Conservation (phyloP, 2,113 vertebrate species). For the Tichodroma muraria region DNA sequence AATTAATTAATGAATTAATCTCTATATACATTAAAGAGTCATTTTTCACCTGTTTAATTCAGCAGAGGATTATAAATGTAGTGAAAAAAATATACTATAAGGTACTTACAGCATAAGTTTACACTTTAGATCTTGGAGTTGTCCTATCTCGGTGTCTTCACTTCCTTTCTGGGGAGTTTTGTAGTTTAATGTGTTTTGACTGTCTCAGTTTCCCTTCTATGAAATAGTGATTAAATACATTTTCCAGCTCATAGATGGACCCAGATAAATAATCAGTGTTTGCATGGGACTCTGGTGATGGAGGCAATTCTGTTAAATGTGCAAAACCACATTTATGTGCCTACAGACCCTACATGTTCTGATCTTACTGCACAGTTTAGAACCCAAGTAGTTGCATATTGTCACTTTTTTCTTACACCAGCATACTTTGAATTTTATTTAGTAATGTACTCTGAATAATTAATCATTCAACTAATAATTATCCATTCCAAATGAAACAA, state of each 20-base stretch:
- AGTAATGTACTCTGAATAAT: constrained; percentile 9
- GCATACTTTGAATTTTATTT: background rate
- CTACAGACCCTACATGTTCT: background rate
- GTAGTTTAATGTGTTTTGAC: background rate
- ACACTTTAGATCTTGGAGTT: background rate
- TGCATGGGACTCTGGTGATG: background rate
- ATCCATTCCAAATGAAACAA: constrained; percentile 18
- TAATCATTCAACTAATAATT: constrained; percentile 40
- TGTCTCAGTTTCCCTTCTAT: background rate
- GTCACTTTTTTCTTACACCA: background rate
- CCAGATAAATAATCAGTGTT: background rate
- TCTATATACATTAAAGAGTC: background rate
- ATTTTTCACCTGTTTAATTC: background rate
- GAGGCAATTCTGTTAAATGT: background rate
- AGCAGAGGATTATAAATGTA: background rate
- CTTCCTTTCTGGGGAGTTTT: background rate
- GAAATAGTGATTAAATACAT: background rate
- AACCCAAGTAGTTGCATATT: background rate
- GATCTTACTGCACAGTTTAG: background rate
- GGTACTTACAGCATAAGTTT: background rate
- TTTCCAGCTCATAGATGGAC: background rate
- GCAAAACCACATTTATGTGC: background rate
- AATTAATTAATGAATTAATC: background rate
- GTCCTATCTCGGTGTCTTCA: background rate
- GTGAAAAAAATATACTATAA: background rate